Percentiles rank a stretch among this genome's conserved stretches.
Conservation (phyloP, 2,113 vertebrate species). For the Macheiramphus alcinus region DNA sequence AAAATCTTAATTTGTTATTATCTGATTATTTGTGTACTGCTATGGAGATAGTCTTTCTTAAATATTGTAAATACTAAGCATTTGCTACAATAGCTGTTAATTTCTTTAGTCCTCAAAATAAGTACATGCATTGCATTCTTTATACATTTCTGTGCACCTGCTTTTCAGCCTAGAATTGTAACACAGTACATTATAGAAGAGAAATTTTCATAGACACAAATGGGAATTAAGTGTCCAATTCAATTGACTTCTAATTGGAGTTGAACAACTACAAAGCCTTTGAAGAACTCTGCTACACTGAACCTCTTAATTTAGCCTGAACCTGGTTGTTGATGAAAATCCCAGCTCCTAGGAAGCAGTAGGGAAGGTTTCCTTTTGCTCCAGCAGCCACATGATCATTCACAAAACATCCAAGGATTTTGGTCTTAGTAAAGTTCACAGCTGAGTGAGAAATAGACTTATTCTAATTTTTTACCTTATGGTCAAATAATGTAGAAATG, state of each 20-base stretch:
- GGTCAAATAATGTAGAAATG: not conserved
- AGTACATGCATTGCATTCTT: not conserved
- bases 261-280: conserved; percentile 18
- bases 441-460: not conserved
- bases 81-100: not conserved
- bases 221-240: conserved; percentile 45
- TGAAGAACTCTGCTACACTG: conserved; percentile 14
- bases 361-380: not conserved
- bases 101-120: not conserved
- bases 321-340: conserved; percentile 28
- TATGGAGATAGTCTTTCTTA: not conserved
- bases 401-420: not conserved
- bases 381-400: not conserved
- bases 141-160: not conserved
- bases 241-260: conserved; percentile 43
- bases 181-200: not conserved
- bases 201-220: conserved; percentile 37
- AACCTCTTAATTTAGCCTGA: conserved; percentile 33
- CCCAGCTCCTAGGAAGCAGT: not conserved
- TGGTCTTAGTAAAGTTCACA: not conserved
- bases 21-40: not conserved
- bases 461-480: not conserved
- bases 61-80: not conserved
- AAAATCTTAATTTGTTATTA: not conserved
- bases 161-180: not conserved